A percentile compares a stretch with the other conserved stretches of the same genome.
phyloP scores from a whole-genome alignment of 2,113 vertebrate genomes.

The Pachycephala philippinensis region DNA sequence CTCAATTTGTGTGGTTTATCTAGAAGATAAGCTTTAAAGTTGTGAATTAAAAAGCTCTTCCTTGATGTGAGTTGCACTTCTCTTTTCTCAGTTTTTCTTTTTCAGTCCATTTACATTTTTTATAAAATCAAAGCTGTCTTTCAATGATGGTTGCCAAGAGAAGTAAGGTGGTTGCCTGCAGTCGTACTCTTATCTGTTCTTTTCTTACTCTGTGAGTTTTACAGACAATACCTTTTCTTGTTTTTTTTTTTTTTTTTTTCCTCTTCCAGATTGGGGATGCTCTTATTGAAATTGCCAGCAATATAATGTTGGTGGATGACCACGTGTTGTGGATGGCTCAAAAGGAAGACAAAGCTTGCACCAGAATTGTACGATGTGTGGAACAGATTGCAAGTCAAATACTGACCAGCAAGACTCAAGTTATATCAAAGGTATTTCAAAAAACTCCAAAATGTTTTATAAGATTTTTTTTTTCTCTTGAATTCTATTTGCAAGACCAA shows the following conservation, averaged over 20 bases:
- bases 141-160: not conserved
- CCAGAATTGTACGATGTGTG: conserved; percentile 85
- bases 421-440: conserved; percentile 82
- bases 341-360: conserved; percentile 84
- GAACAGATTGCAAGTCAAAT: conserved; percentile 80
- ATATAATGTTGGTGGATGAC: conserved; percentile 88
- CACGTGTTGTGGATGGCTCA: conserved; percentile 89
- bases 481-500: not conserved
- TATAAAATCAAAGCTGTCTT: not conserved
- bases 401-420: conserved; percentile 70
- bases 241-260: not conserved
- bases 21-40: not conserved
- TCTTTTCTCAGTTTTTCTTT: not conserved
- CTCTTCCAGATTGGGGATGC: conserved; percentile 77
- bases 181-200: not conserved
- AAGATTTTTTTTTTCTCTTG: not conserved
- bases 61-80: not conserved
- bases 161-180: not conserved
- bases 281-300: conserved; percentile 85
- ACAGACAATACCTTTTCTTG: not conserved
- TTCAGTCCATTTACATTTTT: not conserved
- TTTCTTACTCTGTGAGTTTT: not conserved
- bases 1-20: not conserved
- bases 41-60: not conserved
- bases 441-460: not conserved